Conservation (phyloP, 2,113 vertebrate species). For the Macaca mulatta region DNA sequence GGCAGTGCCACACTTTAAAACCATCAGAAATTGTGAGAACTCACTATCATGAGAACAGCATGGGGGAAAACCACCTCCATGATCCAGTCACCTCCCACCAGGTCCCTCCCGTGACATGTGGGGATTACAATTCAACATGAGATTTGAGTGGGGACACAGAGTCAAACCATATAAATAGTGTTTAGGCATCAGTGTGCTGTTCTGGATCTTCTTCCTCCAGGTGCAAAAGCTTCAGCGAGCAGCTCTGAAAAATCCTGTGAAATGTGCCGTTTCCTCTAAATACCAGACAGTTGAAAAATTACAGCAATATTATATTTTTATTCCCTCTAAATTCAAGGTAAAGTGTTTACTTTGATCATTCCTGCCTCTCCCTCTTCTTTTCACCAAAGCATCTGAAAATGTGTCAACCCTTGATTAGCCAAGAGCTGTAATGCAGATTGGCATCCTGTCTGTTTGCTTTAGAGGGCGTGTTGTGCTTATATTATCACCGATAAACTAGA, state of each 20-base stretch:
- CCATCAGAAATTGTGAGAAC: too few species aligned
- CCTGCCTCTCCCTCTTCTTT: not conserved
- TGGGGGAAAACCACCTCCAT: too few species aligned
- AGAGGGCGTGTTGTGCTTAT: not conserved
- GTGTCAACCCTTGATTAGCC: not conserved
- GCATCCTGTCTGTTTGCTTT: not conserved
- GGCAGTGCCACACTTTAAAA: too few species aligned
- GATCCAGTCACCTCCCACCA: too few species aligned
- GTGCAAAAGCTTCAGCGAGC: conserved; percentile 98
- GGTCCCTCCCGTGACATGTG: too few species aligned
- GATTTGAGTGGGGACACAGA: too few species aligned
- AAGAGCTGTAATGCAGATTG: not conserved
- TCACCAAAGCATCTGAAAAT: conserved; percentile 25
- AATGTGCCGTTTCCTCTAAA: conserved; percentile 96
- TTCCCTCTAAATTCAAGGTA: conserved; percentile 98
- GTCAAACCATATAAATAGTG: not conserved
- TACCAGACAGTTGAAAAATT: conserved; percentile 98
- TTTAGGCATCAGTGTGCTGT: not conserved
- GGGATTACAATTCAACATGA: too few species aligned
- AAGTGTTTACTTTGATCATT: conserved; percentile 24
- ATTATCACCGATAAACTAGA: not conserved
- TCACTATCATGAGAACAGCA: too few species aligned
- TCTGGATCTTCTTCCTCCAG: conserved; percentile 80
- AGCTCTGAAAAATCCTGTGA: conserved; percentile 96
- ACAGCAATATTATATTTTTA: conserved; percentile 98